Evolutionary conservation across 2,888 invertebrate genomes (phyloP).

Genomic region (Macrosiphum euphorbiae): DNA sequence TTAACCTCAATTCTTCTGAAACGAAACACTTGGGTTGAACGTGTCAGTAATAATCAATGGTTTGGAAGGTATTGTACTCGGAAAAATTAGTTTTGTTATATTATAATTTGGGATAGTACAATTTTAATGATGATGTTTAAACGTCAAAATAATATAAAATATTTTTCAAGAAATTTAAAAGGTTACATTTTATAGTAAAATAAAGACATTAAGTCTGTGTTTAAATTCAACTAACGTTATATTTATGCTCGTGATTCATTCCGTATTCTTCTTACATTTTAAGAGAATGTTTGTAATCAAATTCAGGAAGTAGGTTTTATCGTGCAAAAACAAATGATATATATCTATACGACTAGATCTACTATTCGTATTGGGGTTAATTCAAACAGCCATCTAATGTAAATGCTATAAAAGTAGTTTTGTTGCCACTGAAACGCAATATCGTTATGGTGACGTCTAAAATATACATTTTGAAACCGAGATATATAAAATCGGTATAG

Average conservation of each 20-base stretch:
- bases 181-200: not conserved
- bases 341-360: not conserved
- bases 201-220: not conserved
- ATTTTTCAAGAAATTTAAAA: not conserved
- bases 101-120: not conserved
- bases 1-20: too few relatives aligned
- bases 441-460: conserved; percentile 16
- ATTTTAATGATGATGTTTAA: not conserved
- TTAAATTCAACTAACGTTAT: conserved; percentile 32
- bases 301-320: conserved; percentile 43
- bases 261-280: conserved; percentile 39
- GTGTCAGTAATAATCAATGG: not conserved
- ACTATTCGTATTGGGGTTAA: conserved; percentile 18
- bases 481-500: conserved; percentile 1
- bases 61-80: not conserved
- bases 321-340: conserved; percentile 32
- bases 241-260: conserved; percentile 24
- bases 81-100: not conserved
- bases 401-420: conserved; percentile 25
- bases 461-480: not conserved
- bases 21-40: not conserved
- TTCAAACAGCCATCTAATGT: conserved; percentile 39
- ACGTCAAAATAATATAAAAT: not conserved
- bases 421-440: not conserved
- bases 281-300: conserved; percentile 45